Conservation (phyloP, 2,113 vertebrate species). For the Ceyx margarethae region DNA sequence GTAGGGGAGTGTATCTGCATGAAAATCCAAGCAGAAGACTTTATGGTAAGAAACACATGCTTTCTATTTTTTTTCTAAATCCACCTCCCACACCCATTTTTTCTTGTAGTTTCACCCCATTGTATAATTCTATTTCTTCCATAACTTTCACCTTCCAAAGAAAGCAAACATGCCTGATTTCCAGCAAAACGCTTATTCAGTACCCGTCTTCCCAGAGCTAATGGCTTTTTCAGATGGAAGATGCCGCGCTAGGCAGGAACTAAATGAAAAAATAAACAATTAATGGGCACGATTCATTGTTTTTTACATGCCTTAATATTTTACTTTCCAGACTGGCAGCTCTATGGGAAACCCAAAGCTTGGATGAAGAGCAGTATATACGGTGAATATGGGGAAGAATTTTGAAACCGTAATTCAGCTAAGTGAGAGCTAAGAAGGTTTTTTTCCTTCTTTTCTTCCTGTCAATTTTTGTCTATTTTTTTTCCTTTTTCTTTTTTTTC, state of each 20-base stretch:
- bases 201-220: conserved; percentile 43
- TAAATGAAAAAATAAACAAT: conserved; percentile 58
- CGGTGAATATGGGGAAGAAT: conserved; percentile 1
- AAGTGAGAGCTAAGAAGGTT: neutral
- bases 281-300: conserved; percentile 39
- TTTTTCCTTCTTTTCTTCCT: neutral
- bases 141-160: conserved; percentile 68
- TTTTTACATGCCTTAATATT: conserved; percentile 54
- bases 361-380: neutral
- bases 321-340: conserved; percentile 68
- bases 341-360: conserved; percentile 59
- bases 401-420: conserved; percentile 31
- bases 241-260: conserved; percentile 46
- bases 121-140: conserved; percentile 64
- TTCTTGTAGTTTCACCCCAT: conserved; percentile 38
- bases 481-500: neutral
- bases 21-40: neutral
- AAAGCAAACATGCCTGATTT: conserved; percentile 74
- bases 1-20: neutral
- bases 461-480: neutral
- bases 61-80: neutral
- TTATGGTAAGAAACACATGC: neutral
- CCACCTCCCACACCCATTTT: neutral
- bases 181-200: conserved; percentile 45
- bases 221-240: conserved; percentile 77